These are phyloP conservation scores for Cercopithecus mitis DNA, from an alignment of 2,797 vertebrate species.

Conservation along the genomic window DNA sequence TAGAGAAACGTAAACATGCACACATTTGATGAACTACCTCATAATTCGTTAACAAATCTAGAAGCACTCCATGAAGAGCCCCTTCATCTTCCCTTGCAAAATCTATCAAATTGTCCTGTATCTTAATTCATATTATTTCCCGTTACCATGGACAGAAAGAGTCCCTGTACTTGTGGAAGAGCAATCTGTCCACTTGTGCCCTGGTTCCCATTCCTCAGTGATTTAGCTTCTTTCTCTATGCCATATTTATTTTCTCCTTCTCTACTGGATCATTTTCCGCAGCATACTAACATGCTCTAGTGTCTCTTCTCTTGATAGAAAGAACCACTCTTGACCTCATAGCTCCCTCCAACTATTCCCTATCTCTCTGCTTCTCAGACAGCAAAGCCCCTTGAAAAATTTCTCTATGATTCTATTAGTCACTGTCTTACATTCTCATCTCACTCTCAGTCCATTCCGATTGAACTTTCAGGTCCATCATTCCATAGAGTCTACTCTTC, in stretches of 20 bases:
- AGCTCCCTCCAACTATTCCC: background rate
- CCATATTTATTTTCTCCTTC: background rate
- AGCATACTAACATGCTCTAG: background rate
- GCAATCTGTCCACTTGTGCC: background rate
- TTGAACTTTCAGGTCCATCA: background rate
- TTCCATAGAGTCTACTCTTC: background rate
- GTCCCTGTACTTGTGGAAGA: background rate
- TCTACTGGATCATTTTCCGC: background rate
- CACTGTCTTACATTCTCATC: background rate
- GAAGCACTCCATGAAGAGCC: background rate
- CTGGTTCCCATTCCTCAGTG: background rate
- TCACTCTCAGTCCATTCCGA: background rate
- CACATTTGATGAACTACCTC: background rate
- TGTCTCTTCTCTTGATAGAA: background rate
- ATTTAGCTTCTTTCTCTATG: background rate
- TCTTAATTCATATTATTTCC: background rate
- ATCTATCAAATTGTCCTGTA: background rate
- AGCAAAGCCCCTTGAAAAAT: background rate
- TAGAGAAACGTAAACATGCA: background rate
- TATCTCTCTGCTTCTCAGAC: background rate
- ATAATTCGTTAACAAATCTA: background rate
- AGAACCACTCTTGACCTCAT: background rate
- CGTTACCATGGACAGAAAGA: background rate
- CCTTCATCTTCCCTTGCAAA: background rate
- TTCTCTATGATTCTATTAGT: background rate